These are phyloP conservation scores for Diarsia dahlii DNA, from an alignment of 2,888 invertebrate species.

Conservation along the genomic window DNA sequence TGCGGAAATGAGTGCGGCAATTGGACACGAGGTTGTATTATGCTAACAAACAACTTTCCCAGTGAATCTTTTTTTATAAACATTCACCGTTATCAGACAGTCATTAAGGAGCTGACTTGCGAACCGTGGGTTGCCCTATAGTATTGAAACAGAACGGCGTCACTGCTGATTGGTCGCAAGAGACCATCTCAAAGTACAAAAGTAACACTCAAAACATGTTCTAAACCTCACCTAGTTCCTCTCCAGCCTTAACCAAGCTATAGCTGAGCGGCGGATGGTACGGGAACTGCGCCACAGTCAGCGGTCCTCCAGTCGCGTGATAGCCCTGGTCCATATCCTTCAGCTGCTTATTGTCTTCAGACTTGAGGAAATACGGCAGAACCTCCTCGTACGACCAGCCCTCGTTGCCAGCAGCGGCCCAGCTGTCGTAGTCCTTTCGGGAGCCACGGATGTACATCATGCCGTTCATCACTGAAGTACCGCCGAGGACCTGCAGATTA, in stretches of 20 bases:
- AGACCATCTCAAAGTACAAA: not conserved
- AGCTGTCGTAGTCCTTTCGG: constrained; percentile 96
- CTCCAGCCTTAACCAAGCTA: constrained; percentile 94
- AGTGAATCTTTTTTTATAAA: no score
- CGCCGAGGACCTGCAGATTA: constrained; percentile 93
- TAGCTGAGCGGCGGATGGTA: constrained; percentile 96
- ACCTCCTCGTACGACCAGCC: constrained; percentile 98
- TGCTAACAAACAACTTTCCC: no score
- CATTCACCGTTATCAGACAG: no score
- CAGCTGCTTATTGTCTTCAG: constrained; percentile 94
- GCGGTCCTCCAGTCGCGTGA: constrained; percentile 94
- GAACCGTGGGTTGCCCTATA: no score
- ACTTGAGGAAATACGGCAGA: constrained; percentile 96
- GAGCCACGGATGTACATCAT: constrained; percentile 99
- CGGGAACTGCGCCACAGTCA: constrained; percentile 95
- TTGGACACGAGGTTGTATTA: no score
- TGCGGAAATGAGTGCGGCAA: no score
- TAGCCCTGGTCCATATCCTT: constrained; percentile 94
- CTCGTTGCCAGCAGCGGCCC: constrained; percentile 96
- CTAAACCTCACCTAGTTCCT: constrained; percentile 92
- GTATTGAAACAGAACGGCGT: no score
- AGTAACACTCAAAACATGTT: not conserved
- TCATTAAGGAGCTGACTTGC: no score
- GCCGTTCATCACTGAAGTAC: constrained; percentile 98
- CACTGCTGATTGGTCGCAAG: not conserved